phyloP scores from a whole-genome alignment of 2,797 vertebrate genomes.

The Lerista edwardsae region DNA sequence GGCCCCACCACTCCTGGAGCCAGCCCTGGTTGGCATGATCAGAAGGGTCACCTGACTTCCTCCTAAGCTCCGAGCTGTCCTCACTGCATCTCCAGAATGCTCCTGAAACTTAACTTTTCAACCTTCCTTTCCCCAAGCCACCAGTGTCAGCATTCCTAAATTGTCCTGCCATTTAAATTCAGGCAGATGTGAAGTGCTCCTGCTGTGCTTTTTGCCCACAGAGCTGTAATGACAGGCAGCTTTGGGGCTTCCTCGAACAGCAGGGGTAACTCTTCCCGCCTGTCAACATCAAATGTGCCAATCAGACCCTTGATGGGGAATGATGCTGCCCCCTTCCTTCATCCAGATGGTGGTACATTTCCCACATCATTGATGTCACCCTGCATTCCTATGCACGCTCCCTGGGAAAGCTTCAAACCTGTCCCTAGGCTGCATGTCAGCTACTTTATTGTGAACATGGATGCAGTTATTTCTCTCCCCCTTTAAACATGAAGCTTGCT shows the following conservation, averaged over 20 bases:
- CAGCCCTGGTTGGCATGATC: too few relatives aligned
- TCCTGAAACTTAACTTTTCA: constrained; percentile 3
- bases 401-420: background rate
- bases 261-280: constrained; percentile 33
- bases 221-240: constrained; percentile 40
- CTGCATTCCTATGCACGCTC: background rate
- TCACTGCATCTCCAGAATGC: background rate
- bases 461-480: background rate
- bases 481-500: background rate
- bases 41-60: background rate
- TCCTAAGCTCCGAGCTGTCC: background rate
- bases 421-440: background rate
- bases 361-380: constrained; percentile 29
- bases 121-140: background rate
- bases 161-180: constrained; percentile 23
- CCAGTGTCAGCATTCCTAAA: constrained; percentile 28
- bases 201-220: constrained; percentile 40
- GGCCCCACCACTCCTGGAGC: too few relatives aligned
- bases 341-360: constrained; percentile 30
- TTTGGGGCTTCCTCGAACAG: constrained; percentile 36
- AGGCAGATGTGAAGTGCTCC: constrained; percentile 32
- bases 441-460: background rate
- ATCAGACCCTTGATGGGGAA: constrained; percentile 22
- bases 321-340: constrained; percentile 30
- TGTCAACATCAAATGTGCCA: constrained; percentile 38